These are phyloP conservation scores for Apamea sordens DNA, from an alignment of 2,888 invertebrate species.

Conservation along the genomic window DNA sequence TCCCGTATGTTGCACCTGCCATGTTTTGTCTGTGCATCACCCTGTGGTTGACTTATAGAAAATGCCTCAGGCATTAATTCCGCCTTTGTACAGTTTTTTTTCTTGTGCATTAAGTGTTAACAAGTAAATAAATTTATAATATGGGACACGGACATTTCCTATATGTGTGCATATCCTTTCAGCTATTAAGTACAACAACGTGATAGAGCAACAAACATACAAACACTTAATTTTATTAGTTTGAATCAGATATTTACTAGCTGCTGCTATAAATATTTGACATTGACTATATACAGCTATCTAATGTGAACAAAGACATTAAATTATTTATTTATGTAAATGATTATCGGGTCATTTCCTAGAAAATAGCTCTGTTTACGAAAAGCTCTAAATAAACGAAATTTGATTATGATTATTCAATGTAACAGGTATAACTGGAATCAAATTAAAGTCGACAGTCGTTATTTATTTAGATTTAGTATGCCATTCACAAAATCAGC, in stretches of 20 bases:
- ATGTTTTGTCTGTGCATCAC: not conserved
- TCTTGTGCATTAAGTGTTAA: not conserved
- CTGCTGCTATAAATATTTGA: not conserved
- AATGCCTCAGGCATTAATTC: not conserved
- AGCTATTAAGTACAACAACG: no score
- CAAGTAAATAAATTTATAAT: not conserved
- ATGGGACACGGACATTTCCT: not conserved
- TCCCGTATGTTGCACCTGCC: not conserved
- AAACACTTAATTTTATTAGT: not conserved
- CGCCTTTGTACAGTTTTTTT: no score
- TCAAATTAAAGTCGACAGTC: slow-evolving; percentile 8
- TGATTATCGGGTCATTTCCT: slow-evolving; percentile 1
- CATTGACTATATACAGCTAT: not conserved
- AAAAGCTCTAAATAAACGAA: slow-evolving; percentile 13
- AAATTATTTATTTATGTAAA: not conserved
- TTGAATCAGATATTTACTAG: not conserved
- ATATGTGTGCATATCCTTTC: not conserved
- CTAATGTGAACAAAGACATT: no score
- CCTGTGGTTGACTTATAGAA: not conserved
- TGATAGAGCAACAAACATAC: not conserved
- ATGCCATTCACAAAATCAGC: slow-evolving; percentile 36
- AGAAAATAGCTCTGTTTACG: not conserved
- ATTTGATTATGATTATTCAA: slow-evolving; percentile 5
- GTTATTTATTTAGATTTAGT: slow-evolving; percentile 37
- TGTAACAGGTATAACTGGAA: slow-evolving; percentile 40